Base-by-base conservation (phyloP, 2,888 invertebrate genomes). In the Dryomyza anilis region DNA sequence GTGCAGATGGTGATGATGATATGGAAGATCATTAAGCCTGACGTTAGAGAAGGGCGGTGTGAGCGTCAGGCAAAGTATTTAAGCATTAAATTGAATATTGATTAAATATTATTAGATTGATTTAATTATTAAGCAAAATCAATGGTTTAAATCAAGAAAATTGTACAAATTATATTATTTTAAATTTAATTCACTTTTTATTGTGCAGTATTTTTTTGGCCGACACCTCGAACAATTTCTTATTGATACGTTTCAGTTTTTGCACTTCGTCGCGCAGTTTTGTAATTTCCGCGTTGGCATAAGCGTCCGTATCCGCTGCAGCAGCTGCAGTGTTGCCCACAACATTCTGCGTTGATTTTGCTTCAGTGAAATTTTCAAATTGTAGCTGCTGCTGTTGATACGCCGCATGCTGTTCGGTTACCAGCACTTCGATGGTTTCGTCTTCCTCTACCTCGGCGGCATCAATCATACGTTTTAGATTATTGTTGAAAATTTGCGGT, bases 381-480 rank as follows among this genome's bases (percentile, higher is more conserved):
- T n/a, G n/a, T n/a, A n/a, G n/a, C n/a, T n/a, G n/a, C n/a, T n/a
- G n/a, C n/a, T n/a, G n/a, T 16, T 45, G 14, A 45, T 50, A 29
- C 7, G n/a, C 36, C 16, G 16, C 39, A 29, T 69, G 36, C 12
- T 71, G 66, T 14, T 71, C 53, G 21, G 73, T 71, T 8, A 80
- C 69, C 12, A 75, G 63, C 82, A 85, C 83, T 78, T 88, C 78
- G 53, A 86, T 86, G 10, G 77, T 80, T 70, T 85, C 73, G 2
- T 79, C 74, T 5, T 77, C 75, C 29, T 76, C 74, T 0, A 71
- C 66, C 36, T 75, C 74, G 1, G 69, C 67, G 2, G 77, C 85
- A 71, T 89, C 89, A 14, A 88, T 82, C 72, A 86, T 87, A 67
- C 90, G 87, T 71, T 91, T 88, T 0, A 94, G 84, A 66, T 86